Conservation (phyloP, 2,797 vertebrate species). For the Silurus lanzhouensis region DNA sequence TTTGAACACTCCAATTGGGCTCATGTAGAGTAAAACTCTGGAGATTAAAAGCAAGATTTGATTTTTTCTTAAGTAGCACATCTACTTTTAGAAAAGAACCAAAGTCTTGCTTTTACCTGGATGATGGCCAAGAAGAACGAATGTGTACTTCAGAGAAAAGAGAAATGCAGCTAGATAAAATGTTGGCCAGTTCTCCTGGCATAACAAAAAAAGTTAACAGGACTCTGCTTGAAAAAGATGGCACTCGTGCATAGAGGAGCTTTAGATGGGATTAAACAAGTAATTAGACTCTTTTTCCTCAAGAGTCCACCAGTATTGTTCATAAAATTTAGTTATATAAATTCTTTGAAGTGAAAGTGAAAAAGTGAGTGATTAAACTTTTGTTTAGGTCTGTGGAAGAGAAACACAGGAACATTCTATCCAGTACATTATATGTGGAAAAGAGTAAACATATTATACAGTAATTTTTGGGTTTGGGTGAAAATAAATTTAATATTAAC, state of each 20-base stretch:
- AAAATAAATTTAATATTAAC: neutral
- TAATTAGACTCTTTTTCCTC: constrained; percentile 3
- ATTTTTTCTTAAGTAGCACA: constrained; percentile 11
- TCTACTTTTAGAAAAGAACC: constrained; percentile 24
- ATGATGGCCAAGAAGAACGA: constrained; percentile 24
- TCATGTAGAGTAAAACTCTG: neutral
- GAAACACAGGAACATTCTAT: neutral
- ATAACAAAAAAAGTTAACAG: constrained; percentile 23
- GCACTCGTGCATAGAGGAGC: neutral
- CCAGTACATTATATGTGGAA: neutral
- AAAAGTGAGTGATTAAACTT: neutral
- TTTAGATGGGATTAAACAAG: constrained; percentile 18
- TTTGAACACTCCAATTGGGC: constrained; percentile 7
- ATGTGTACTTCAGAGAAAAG: neutral
- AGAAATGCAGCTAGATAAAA: constrained; percentile 31
- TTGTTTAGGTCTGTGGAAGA: neutral
- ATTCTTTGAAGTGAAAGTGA: neutral
- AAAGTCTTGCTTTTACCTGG: constrained; percentile 26
- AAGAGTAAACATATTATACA: neutral
- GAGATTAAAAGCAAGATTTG: constrained; percentile 9
- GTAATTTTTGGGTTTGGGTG: neutral
- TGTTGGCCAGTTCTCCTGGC: constrained; percentile 16
- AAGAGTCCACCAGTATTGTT: neutral
- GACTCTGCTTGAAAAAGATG: constrained; percentile 16
- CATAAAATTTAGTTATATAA: constrained; percentile 4